phyloP scores from a whole-genome alignment of 2,113 vertebrate genomes.

The Engystomops pustulosus region DNA sequence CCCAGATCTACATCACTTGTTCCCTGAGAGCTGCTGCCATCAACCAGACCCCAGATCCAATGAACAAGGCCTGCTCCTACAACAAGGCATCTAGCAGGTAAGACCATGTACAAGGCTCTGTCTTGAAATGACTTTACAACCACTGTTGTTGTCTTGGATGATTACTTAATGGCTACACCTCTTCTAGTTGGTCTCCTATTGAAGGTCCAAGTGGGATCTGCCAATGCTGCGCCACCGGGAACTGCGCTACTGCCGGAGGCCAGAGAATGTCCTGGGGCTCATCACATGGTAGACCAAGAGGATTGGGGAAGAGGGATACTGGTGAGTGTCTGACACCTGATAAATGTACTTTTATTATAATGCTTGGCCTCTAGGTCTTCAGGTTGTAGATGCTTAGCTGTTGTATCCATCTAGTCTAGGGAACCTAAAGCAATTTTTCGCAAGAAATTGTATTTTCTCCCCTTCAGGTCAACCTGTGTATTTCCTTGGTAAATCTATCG shows the following conservation, averaged over 20 bases:
- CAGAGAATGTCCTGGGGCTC: neutral
- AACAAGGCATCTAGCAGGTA: slow-evolving; percentile 66
- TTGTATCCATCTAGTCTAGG: too few species aligned
- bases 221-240: slow-evolving; percentile 65
- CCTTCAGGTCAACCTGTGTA: too few species aligned
- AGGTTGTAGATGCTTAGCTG: too few species aligned
- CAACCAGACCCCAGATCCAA: slow-evolving; percentile 63
- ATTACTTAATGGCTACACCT: neutral
- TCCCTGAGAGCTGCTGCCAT: slow-evolving; percentile 64
- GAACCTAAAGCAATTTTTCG: too few species aligned
- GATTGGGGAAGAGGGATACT: neutral
- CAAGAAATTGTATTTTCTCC: too few species aligned
- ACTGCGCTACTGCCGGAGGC: slow-evolving; percentile 61
- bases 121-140: neutral
- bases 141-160: neutral
- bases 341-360: too few species aligned
- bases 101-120: slow-evolving; percentile 32
- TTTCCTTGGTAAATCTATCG: too few species aligned
- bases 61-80: slow-evolving; percentile 77
- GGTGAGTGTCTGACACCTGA: too few species aligned
- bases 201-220: slow-evolving; percentile 70
- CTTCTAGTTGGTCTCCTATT: slow-evolving; percentile 69
- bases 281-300: accelerated
- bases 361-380: too few species aligned
- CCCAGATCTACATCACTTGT: slow-evolving; percentile 71